Percentiles rank a stretch among this genome's conserved stretches.
phyloP scores from a whole-genome alignment of 2,888 invertebrate species.

The Brachyptera putata region DNA sequence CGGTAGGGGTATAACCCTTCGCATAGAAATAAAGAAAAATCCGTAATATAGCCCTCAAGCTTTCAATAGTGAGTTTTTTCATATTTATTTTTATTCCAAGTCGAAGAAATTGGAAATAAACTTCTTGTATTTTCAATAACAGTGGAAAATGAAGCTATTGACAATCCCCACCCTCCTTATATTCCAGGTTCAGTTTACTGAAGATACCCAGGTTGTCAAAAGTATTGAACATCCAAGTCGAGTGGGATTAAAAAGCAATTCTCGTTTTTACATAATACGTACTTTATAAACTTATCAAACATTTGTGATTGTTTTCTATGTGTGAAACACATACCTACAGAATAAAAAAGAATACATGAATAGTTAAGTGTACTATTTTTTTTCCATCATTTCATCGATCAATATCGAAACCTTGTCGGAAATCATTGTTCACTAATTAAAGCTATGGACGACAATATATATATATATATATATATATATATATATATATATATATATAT shows the following conservation, averaged over 20 bases:
- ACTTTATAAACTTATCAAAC: too few relatives aligned
- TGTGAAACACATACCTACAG: too few relatives aligned
- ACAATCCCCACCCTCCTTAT: slow-evolving; percentile 26
- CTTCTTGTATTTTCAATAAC: slow-evolving; percentile 32
- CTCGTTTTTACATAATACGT: too few relatives aligned
- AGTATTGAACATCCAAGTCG: neutral
- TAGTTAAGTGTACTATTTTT: too few relatives aligned
- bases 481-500: too few relatives aligned
- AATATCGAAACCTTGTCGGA: too few relatives aligned
- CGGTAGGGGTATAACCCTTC: slow-evolving; percentile 4
- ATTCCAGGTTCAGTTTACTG: neutral
- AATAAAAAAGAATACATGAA: too few relatives aligned
- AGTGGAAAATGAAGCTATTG: slow-evolving; percentile 30
- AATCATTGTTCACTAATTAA: too few relatives aligned
- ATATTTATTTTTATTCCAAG: neutral
- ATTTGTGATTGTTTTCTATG: too few relatives aligned
- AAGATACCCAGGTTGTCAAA: slow-evolving; percentile 1
- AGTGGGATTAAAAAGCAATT: neutral
- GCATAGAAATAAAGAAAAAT: slow-evolving; percentile 15
- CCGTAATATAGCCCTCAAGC: slow-evolving; percentile 11
- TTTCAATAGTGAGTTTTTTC: slow-evolving; percentile 12
- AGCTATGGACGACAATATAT: too few relatives aligned
- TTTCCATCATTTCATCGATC: too few relatives aligned
- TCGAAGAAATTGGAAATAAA: slow-evolving; percentile 28
- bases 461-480: too few relatives aligned